Evolutionary conservation across 2,797 vertebrate genomes (phyloP).

Genomic region (Hyperoplus lanceolatus): DNA sequence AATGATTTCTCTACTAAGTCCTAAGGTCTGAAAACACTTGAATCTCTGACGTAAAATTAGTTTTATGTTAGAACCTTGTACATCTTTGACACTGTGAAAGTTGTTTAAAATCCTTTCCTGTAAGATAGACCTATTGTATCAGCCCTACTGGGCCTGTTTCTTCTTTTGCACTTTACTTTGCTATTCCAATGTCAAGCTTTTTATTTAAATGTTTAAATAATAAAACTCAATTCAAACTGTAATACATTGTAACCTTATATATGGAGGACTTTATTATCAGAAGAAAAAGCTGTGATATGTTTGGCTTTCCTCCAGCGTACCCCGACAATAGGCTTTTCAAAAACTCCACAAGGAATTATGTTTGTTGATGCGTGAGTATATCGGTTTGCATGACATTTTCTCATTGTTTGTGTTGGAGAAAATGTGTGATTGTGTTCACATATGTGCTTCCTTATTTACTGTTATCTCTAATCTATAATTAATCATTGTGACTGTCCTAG

Average conservation of each 20-base stretch:
- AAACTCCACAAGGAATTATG: constrained; percentile 15
- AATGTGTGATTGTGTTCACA: constrained; percentile 1
- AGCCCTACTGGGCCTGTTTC: not conserved
- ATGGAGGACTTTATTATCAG: not conserved
- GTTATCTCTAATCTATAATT: constrained; percentile 71
- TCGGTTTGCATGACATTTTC: not conserved
- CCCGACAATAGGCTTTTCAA: constrained; percentile 32
- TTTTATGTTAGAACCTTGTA: not conserved
- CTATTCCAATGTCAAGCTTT: constrained; percentile 1
- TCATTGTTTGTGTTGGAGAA: not conserved
- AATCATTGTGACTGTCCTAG: constrained; percentile 65
- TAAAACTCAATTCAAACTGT: not conserved
- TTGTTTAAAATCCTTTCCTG: too few species aligned
- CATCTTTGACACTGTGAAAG: not conserved
- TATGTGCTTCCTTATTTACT: constrained; percentile 36
- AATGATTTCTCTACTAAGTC: not conserved
- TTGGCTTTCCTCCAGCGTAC: constrained; percentile 17
- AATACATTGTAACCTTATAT: not conserved
- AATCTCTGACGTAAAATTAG: too few species aligned
- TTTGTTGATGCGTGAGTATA: constrained; percentile 9
- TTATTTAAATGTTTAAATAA: not conserved
- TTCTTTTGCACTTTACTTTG: not conserved
- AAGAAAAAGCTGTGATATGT: not conserved
- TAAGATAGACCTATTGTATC: not conserved
- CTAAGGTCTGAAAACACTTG: too few species aligned